Base-by-base conservation (phyloP, 2,888 invertebrate genomes). In the Spilosoma lubricipeda region DNA sequence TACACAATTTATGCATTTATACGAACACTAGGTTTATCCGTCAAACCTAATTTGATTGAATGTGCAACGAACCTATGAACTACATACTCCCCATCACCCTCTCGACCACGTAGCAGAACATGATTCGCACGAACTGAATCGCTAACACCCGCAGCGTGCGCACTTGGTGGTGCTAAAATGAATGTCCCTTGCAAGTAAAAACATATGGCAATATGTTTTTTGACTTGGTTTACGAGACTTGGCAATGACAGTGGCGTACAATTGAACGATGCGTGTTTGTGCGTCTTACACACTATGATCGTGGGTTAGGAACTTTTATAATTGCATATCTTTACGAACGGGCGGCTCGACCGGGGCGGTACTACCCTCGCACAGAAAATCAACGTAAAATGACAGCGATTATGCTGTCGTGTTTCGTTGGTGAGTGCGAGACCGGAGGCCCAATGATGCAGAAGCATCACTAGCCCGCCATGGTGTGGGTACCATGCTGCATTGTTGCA, bases 141-240 rank as follows among this genome's bases (percentile, higher is more conserved):
- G 23, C 23, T n/a, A n/a, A 52, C 56, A 3, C 20, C 8, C 56
- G n/a, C n/a, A n/a, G n/a, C 56, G 56, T 56, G 11, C 11, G 8
- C n/a, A 56, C n/a, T 56, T n/a, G n/a, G n/a, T 56, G 56, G 9
- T n/a, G n/a, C 56, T 8, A 52, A 23, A 11, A n/a, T n/a, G 56
- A 56, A n/a, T n/a, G 11, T 56, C 56, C n/a, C n/a, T n/a, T 56
- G 56, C n/a, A 56, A 56, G n/a, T 56, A 56, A 56, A 56, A 56
- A 56, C 56, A 56, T 56, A n/a, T 56, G n/a, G n/a, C 52, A 23
- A 23, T 52, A 23, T 48, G 52, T 52, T 52, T 8, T 52, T 23
- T 8, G 5, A 4, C 13, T 42, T 8, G 5, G 7, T 42, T 11
- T 52, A 52, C 52, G 52, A 52, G 4, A 52, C 52, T 52, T 52